Conservation (phyloP, 2,797 vertebrate genomes). For the Microhierax caerulescens region DNA sequence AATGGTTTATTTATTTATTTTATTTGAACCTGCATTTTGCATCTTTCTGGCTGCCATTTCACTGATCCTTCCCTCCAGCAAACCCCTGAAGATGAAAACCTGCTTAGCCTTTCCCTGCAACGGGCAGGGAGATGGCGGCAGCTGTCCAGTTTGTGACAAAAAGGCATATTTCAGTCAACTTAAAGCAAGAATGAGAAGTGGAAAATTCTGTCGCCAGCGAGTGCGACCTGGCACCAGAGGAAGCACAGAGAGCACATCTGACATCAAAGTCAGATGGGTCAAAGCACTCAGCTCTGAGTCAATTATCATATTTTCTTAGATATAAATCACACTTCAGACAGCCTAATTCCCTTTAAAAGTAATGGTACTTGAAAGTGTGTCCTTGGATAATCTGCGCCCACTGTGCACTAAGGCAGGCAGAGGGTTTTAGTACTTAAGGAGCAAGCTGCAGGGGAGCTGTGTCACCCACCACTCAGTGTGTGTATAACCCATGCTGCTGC, state of each 20-base stretch:
- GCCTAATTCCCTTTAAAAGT: neutral
- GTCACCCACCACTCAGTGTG: neutral
- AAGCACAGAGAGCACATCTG: too few relatives aligned
- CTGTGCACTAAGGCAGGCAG: neutral
- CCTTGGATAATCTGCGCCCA: rapidly evolving
- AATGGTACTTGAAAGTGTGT: neutral
- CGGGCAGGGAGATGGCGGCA: neutral
- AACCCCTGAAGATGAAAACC: slow-evolving; percentile 53
- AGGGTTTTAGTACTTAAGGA: neutral
- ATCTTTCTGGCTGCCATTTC: neutral
- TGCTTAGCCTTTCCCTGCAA: slow-evolving; percentile 25
- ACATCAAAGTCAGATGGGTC: slow-evolving; percentile 16
- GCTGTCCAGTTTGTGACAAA: neutral
- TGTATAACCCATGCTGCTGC: neutral
- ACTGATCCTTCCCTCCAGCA: slow-evolving; percentile 7
- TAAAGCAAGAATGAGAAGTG: neutral
- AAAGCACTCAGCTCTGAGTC: neutral
- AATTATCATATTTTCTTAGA: neutral
- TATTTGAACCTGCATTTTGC: neutral
- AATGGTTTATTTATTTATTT: neutral
- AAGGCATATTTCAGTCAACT: neutral
- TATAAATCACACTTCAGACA: neutral
- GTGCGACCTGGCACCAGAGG: rapidly evolving
- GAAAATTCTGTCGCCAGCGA: neutral
- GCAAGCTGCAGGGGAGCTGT: neutral